A percentile compares a stretch with the other conserved stretches of the same genome.
phyloP scores from a whole-genome alignment of 2,797 vertebrate species.

The Falco cherrug region DNA sequence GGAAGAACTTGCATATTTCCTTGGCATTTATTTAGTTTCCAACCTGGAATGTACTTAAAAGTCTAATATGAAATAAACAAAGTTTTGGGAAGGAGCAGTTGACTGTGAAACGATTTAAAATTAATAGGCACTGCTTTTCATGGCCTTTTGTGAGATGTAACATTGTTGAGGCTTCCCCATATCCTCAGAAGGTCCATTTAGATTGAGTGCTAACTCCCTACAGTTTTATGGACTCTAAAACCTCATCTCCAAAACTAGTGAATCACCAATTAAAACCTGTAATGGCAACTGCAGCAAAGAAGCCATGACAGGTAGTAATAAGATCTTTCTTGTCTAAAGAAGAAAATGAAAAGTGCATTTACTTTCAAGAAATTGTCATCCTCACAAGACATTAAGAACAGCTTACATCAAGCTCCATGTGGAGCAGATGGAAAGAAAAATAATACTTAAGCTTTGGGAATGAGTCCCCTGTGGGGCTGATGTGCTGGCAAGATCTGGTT shows the following conservation, averaged over 20 bases:
- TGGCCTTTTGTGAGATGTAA: background rate
- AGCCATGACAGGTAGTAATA: background rate
- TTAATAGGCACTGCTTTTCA: background rate
- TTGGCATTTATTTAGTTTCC: background rate
- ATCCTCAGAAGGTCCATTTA: slow-evolving; percentile 1
- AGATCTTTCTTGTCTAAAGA: slow-evolving; percentile 20
- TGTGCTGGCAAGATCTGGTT: background rate
- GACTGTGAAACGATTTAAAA: background rate
- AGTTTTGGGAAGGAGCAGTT: background rate
- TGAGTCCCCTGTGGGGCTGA: background rate
- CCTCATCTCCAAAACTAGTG: background rate
- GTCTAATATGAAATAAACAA: slow-evolving; percentile 2
- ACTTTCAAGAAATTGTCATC: background rate
- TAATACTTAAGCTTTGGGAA: background rate
- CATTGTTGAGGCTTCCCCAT: background rate
- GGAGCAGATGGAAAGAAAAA: slow-evolving; percentile 31
- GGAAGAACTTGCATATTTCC: background rate
- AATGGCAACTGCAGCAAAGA: slow-evolving; percentile 3
- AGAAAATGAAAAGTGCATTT: slow-evolving; percentile 29
- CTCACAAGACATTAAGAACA: background rate
- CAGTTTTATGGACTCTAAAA: background rate
- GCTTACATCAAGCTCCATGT: background rate
- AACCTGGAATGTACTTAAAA: slow-evolving; percentile 10
- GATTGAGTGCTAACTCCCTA: background rate
- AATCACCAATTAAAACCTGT: slow-evolving; percentile 20